Evolutionary conservation across 1,140 invertebrate genomes (phyloP), one percentile per base, ranked within the genome.

Genomic region (Drosophila nasuta): DNA sequence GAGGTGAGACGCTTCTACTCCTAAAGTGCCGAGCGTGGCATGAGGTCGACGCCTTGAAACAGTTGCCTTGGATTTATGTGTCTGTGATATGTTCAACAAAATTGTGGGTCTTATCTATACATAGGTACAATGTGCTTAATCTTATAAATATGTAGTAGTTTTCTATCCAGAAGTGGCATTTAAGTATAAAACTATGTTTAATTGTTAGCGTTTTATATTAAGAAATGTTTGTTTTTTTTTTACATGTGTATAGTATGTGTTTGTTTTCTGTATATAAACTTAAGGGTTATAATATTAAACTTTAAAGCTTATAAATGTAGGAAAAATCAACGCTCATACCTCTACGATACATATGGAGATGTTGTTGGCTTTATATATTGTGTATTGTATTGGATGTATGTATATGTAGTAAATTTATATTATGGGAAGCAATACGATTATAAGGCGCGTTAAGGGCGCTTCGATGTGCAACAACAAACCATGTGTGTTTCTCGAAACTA

Each of bases 1-100:
- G 97, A 98, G 95, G 95, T 98, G 11, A 93, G 94, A 64, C 95
- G 94, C 92, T 97, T 96, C 93, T 98, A 97, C 93, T 96, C 96
- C 2, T 97, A 93, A 25, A 25, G 93, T 30, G 6, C 35, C n/a
- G 20, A 25, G 3, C 20, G 52, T 49, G 41, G 13, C 13, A 52
- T 38, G 38, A 11, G 30, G 1, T 45, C 33, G 4, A 3, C 35
- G 35, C 35, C 10, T 8, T 10, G 25, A n/a, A 56, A 5, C 25
- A 30, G n/a, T 25, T 77, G 68, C 60, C 75, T 77, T 77, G 52
- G 57, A 75, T 71, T 67, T 65, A 64, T 65, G 60, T 71, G 68
- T 90, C 85, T 88, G 86, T 89, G 86, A 88, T 88, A 85, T 81
- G 62, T 72, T 41, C 51, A 48, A 68, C 64, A 38, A 38, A 20